Conservation (phyloP, 2,113 vertebrate species). For the Nasalis larvatus region DNA sequence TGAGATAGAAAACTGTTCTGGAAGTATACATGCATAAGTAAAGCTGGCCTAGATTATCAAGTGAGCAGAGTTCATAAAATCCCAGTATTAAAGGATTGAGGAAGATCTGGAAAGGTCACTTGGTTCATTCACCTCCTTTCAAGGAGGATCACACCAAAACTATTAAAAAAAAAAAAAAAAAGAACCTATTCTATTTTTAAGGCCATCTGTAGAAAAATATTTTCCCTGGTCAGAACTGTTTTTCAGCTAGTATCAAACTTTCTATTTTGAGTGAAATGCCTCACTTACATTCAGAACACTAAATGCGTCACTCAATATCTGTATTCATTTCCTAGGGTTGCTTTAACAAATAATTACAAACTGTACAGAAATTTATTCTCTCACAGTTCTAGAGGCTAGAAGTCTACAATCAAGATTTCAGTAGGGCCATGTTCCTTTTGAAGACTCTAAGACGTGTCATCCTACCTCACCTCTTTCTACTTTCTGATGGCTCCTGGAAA, state of each 20-base stretch:
- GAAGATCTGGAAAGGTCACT: constrained; percentile 73
- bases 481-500: not conserved
- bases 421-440: not conserved
- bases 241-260: constrained; percentile 40
- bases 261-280: constrained; percentile 15
- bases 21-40: constrained; percentile 55
- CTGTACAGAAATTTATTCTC: not conserved
- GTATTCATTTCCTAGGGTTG: not conserved
- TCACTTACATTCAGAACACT: not conserved
- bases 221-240: constrained; percentile 30
- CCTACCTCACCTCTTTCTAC: not conserved
- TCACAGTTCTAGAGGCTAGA: not conserved
- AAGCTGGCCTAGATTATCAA: constrained; percentile 67
- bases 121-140: constrained; percentile 71
- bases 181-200: constrained; percentile 69
- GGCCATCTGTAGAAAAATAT: constrained; percentile 40
- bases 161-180: constrained; percentile 51
- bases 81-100: constrained; percentile 74
- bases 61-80: constrained; percentile 71
- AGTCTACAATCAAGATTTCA: not conserved
- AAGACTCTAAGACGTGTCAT: not conserved
- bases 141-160: constrained; percentile 77
- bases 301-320: not conserved
- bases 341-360: not conserved
- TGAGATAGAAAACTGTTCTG: constrained; percentile 33